phyloP scores from a whole-genome alignment of 2,888 invertebrate genomes.

The Dione vanillae region DNA sequence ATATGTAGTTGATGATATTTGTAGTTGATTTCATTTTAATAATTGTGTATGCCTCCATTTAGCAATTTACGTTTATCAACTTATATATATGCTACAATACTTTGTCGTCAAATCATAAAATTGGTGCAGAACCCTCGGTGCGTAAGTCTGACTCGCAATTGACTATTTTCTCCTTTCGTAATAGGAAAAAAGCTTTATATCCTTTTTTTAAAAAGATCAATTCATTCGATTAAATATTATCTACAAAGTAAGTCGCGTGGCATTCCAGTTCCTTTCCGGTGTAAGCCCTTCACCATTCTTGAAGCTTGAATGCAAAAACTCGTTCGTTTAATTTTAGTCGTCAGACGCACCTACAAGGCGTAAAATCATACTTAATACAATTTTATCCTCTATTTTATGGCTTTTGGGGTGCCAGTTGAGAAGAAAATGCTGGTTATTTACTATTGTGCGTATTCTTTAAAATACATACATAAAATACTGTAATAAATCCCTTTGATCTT shows the following conservation, averaged over 20 bases:
- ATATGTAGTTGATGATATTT: too few relatives aligned
- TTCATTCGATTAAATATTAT: slow-evolving; percentile 53
- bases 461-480: too few relatives aligned
- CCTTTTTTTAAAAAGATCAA: slow-evolving; percentile 25
- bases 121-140: too few relatives aligned
- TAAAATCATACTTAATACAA: slow-evolving; percentile 11
- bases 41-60: too few relatives aligned
- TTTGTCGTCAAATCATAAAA: too few relatives aligned
- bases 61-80: too few relatives aligned
- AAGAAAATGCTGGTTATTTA: not conserved
- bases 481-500: too few relatives aligned
- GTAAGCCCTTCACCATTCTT: slow-evolving; percentile 46
- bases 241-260: slow-evolving; percentile 72
- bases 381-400: slow-evolving; percentile 17
- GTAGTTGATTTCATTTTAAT: too few relatives aligned
- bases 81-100: too few relatives aligned
- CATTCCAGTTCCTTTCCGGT: slow-evolving; percentile 63
- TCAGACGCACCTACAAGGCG: not conserved
- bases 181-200: not conserved
- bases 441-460: not conserved
- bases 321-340: slow-evolving; percentile 8
- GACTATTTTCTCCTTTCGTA: not conserved
- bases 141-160: too few relatives aligned
- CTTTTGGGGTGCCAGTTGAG: not conserved
- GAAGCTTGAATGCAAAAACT: slow-evolving; percentile 18